Base-by-base conservation (phyloP, 2,888 invertebrate species). In the Drosophila nr. fundita region DNA sequence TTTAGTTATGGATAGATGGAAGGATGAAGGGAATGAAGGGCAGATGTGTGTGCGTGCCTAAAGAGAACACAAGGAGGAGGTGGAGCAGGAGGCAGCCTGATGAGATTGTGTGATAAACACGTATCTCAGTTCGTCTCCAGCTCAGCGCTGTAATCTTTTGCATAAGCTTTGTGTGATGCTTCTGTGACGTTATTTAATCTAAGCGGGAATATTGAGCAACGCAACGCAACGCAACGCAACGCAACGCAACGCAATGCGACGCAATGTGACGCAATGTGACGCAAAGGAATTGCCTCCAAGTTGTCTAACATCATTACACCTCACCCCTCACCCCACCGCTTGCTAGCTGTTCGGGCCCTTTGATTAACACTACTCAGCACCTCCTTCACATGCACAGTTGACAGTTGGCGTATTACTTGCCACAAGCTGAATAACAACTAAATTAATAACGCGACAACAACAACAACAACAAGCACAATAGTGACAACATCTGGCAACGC, bases 341-440 rank as follows among this genome's bases (percentile, higher is more conserved):
- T 5, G 15, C 24, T n/a, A 13, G n/a, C 27, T 36, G 34, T 27
- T 58, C 66, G 60, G 36, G 53, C 29, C 65, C 63, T 63, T 66
- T 74, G 66, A 74, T 59, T 67, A 67, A 68, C 77, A 55, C 45
- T 55, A 38, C 61, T 61, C 59, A 59, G 48, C 73, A 62, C 54
- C 62, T 65, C 55, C 68, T 73, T 67, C 63, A 73, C 57, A 74
- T 54, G 60, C 66, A 50, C 27, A 66, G 78, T 67, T 62, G 70
- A 48, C 75, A 75, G 61, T 66, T 78, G 74, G 74, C 74, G 57
- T 77, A 69, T 66, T 66, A 69, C 76, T 80, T 75, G 82, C 84
- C 82, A 73, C 78, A 80, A 75, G 71, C 62, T 75, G 74, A 76
- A 72, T 76, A 34, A 60, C 55, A 78, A 68, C 75, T 69, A 77